These are phyloP conservation scores for Pollicipes pollicipes DNA, from an alignment of 1,140 invertebrate genomes.

Conservation along the genomic window DNA sequence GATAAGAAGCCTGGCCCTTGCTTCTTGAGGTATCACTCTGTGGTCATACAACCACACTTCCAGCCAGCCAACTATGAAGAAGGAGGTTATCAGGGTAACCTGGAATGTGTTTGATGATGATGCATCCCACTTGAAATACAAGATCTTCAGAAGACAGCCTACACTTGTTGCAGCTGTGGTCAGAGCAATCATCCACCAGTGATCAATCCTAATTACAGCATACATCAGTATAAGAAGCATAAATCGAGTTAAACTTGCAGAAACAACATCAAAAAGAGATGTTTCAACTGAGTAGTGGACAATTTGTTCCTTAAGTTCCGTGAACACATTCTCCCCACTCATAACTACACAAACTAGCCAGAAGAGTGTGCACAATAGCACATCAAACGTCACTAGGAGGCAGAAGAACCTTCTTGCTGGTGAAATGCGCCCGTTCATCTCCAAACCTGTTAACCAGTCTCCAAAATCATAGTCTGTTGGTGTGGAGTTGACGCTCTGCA, in stretches of 20 bases:
- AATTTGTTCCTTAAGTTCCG: neutral
- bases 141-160: neutral
- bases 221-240: neutral
- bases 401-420: neutral
- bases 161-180: neutral
- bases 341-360: neutral
- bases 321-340: neutral
- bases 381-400: neutral
- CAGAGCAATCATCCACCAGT: neutral
- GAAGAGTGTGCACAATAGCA: neutral
- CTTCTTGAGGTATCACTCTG: neutral
- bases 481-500: neutral
- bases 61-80: constrained; percentile 2
- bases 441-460: neutral
- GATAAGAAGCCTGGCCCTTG: neutral
- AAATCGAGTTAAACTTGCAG: neutral
- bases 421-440: neutral
- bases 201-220: neutral
- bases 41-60: constrained; percentile 1
- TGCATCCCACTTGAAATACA: neutral
- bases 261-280: neutral
- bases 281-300: neutral
- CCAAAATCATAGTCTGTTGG: neutral
- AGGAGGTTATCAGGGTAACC: neutral
- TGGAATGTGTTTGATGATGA: neutral